Conservation (phyloP, 2,888 invertebrate genomes). For the Cosmorhoe ocellata region DNA sequence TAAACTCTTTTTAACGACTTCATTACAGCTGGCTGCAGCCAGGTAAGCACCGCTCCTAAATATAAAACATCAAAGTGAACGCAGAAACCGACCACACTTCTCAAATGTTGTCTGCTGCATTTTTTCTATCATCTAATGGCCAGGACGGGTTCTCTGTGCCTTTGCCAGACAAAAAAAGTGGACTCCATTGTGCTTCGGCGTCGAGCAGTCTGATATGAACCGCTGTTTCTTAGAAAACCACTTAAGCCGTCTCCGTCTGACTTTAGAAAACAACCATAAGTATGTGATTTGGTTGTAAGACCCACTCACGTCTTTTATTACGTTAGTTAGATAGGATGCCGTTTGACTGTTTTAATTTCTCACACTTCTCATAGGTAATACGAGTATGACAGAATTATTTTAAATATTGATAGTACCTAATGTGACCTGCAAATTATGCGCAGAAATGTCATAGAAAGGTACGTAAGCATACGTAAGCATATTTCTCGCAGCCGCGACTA, state of each 20-base stretch:
- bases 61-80: conserved; percentile 66
- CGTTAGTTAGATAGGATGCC: no score
- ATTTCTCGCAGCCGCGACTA: conserved; percentile 42
- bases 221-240: conserved; percentile 68
- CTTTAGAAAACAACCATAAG: conserved; percentile 32
- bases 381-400: no score
- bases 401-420: no score
- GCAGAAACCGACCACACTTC: conserved; percentile 55
- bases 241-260: conserved; percentile 41
- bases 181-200: conserved; percentile 72
- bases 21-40: conserved; percentile 47
- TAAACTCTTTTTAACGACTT: conserved; percentile 55
- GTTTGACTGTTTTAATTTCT: no score
- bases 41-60: conserved; percentile 56
- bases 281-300: conserved; percentile 18
- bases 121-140: conserved; percentile 63
- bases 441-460: no score
- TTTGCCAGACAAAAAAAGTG: conserved; percentile 60
- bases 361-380: no score
- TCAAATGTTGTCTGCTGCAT: conserved; percentile 60
- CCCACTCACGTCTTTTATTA: no score
- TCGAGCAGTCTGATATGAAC: conserved; percentile 73
- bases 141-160: conserved; percentile 61
- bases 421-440: no score
- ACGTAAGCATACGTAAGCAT: conserved; percentile 15